Base-by-base conservation (phyloP, 2,113 vertebrate genomes). In the Diphyllodes magnificus region DNA sequence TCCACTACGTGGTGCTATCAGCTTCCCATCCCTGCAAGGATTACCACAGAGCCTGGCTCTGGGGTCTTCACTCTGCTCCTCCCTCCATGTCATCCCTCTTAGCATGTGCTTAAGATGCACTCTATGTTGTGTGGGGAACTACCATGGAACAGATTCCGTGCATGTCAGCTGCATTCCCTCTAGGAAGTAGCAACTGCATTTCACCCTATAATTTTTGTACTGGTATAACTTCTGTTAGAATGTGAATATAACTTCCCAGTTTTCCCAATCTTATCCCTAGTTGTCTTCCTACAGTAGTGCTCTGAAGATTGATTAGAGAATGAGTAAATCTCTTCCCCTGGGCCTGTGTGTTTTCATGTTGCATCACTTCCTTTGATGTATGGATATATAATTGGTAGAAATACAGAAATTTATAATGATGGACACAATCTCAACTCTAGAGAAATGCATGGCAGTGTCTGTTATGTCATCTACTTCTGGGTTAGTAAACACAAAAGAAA, bases 71-170 rank as follows among this genome's bases (percentile, higher is more conserved):
- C 33, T 42, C 49, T 1, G 0, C 17, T 50, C 28, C 15, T 24
- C 23, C 15, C 69, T 53, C 28, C 11, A 5, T 59, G 39, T 30
- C 69, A 25, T 45, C 22, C 31, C 19, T 66, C 33, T 39, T 14
- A 17, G 10, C 20, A n/a, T 28, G 19, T 22, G 11, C 24, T 75
- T 22, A n/a, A 53, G 23, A 23, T n/a, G 28, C 10, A 81, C 50
- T 4, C 27, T 60, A 0, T 53, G 20, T 45, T 68, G 7, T n/a
- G 17, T 68, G 28, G 6, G n/a, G 39, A 53, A 2, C 24, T 60
- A 18, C 39, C 13, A 45, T 12, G 7, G 39, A 53, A n/a, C 13
- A 45, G 19, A 18, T 51, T 44, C 23, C 0, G 0, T 66, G 39
- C 19, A 12, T 39, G 45, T 24, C 69, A 53, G 5, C 28, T 28